These are phyloP conservation scores for Ochlodes sylvanus DNA, from an alignment of 2,888 invertebrate species.

Conservation along the genomic window DNA sequence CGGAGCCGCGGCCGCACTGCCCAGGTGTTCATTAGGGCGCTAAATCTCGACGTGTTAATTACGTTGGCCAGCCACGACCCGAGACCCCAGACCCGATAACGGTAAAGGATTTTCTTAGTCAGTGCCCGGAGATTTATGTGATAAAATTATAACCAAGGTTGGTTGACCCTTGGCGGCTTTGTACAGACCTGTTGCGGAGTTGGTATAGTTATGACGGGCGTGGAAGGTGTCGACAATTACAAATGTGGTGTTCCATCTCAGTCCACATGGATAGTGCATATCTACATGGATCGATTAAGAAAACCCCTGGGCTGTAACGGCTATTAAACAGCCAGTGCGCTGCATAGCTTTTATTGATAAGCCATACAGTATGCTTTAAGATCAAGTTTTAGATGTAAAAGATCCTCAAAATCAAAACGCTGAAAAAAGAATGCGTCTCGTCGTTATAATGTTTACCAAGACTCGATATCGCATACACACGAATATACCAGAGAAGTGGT, in stretches of 20 bases:
- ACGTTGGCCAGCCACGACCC: constrained; percentile 3
- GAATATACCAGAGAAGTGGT: no score
- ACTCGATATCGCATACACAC: no score
- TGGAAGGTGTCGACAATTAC: neutral
- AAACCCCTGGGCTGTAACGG: neutral
- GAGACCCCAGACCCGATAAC: neutral
- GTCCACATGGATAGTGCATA: neutral
- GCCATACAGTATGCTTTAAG: no score
- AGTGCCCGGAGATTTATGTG: neutral
- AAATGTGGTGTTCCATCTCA: neutral
- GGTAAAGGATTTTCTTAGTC: constrained; percentile 3
- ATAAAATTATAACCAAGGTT: neutral
- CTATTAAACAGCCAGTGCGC: neutral
- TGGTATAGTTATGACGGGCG: neutral
- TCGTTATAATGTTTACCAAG: no score
- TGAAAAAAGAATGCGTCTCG: no score
- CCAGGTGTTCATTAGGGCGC: constrained; percentile 11
- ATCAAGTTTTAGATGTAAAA: no score
- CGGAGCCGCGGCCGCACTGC: neutral
- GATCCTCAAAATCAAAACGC: no score
- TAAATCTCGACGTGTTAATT: constrained; percentile 8
- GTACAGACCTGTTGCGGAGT: neutral
- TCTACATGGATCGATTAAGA: neutral
- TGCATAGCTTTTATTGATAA: neutral
- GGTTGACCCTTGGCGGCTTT: neutral